Base-by-base conservation (phyloP, 35 echinoderm and acorn worm species). In the Lytechinus variegatus region DNA sequence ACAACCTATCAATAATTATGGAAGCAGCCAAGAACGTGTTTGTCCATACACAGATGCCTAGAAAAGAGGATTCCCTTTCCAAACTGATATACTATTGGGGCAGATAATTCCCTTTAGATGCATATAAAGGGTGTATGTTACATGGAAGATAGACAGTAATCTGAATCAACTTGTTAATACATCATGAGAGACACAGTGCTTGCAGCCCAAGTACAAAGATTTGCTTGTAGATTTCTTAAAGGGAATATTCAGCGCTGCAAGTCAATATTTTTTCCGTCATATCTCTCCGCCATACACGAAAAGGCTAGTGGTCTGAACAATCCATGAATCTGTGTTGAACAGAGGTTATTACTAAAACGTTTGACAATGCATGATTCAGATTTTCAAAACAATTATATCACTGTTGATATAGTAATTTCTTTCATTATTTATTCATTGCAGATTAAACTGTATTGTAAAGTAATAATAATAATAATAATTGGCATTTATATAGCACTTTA, bases 161-260 rank as follows among this genome's bases (percentile, higher is more conserved):
- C 66, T n/a, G 19, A 79, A 79, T 79, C 66, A 79, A 79, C 66
- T 79, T 79, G 66, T 79, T 79, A 79, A 79, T 79, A 79, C 66
- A 79, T 79, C 6, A 6, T 19, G n/a, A 79, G 66, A 79, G 21
- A 79, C 66, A 79, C 12, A 7, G 14, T 79, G 66, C 66, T 16
- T 79, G 19, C 66, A 24, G 16, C 4, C 66, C 66, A 5, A 44
- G 19, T 79, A n/a, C 19, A 79, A 16, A n/a, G 14, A 6, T 79
- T 79, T 79, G 66, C 4, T 7, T 79, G 66, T 24, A 79, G 14
- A 79, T 79, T 19, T 24, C 66, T 79, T 79, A 79, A 79, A 79
- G 66, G 66, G 19, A 79, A 3, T 24, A 16, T n/a, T n/a, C 12
- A 24, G 66, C 66, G n/a, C 19, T 79, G 66, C 66, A 79, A 79